Percentiles rank a stretch among this genome's conserved stretches.
These are phyloP conservation scores for Tetramorium alpestre DNA, from an alignment of 1,140 invertebrate species.

Conservation along the genomic window DNA sequence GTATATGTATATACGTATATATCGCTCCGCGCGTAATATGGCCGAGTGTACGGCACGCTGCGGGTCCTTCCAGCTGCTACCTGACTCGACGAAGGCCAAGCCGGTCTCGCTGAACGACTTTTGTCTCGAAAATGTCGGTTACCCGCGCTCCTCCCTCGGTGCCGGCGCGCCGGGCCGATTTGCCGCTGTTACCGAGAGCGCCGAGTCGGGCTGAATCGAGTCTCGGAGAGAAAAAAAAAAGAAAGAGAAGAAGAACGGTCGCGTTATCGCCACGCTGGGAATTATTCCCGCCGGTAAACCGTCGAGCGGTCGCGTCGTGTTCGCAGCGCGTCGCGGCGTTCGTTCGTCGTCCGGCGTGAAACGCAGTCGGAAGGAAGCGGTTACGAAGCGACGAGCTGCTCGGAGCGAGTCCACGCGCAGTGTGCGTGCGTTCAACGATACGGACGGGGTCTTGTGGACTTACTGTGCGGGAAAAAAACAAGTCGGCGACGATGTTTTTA, in stretches of 20 bases:
- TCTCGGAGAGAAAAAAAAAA: slow-evolving; percentile 1
- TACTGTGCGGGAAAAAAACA: background rate
- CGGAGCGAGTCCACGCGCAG: background rate
- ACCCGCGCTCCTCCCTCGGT: slow-evolving; percentile 31
- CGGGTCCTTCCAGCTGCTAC: slow-evolving; percentile 56
- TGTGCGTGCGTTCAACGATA: background rate
- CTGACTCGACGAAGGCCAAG: slow-evolving; percentile 56
- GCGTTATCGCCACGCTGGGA: slow-evolving; percentile 43
- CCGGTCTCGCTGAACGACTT: slow-evolving; percentile 54
- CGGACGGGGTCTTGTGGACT: background rate
- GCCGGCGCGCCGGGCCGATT: background rate
- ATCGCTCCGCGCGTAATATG: slow-evolving; percentile 30
- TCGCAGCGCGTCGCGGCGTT: background rate
- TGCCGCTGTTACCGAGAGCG: background rate
- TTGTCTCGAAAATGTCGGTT: slow-evolving; percentile 58
- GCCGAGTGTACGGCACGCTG: slow-evolving; percentile 17
- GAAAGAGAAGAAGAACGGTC: background rate
- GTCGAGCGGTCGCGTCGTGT: background rate
- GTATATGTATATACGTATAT: background rate
- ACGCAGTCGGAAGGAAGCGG: slow-evolving; percentile 26
- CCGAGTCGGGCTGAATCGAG: slow-evolving; percentile 5
- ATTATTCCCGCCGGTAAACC: slow-evolving; percentile 44
- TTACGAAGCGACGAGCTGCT: background rate
- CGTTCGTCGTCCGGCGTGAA: background rate
- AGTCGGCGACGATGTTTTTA: background rate